Percentiles rank a stretch among this genome's conserved stretches.
phyloP scores from a whole-genome alignment of 2,113 vertebrate species.

The Perca flavescens region DNA sequence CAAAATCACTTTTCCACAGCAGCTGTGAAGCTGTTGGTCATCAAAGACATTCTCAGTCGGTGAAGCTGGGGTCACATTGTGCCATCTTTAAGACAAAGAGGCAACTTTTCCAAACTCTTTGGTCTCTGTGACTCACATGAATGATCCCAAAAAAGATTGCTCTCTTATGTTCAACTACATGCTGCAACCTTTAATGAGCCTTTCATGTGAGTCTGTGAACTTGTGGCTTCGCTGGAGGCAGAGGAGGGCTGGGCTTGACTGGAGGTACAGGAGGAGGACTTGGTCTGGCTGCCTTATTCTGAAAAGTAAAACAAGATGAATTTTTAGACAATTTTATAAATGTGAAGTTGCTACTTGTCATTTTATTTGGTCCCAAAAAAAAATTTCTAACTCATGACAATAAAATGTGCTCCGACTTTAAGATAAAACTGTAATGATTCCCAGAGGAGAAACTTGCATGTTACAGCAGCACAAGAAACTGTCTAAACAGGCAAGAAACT shows the following conservation, averaged over 20 bases:
- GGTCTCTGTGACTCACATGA: not conserved
- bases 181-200: not conserved
- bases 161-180: not conserved
- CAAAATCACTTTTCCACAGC: slow-evolving; percentile 32
- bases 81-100: slow-evolving; percentile 13
- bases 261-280: slow-evolving; percentile 66
- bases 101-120: not conserved
- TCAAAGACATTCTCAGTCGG: slow-evolving; percentile 34
- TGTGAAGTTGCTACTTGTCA: not conserved
- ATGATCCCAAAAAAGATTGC: not conserved
- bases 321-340: not conserved
- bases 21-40: slow-evolving; percentile 27
- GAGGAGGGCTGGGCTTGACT: slow-evolving; percentile 66
- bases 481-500: too few species aligned
- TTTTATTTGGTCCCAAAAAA: not conserved
- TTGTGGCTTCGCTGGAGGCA: slow-evolving; percentile 50
- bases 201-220: slow-evolving; percentile 43
- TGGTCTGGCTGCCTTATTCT: slow-evolving; percentile 45
- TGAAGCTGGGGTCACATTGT: not conserved
- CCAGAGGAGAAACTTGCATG: not conserved
- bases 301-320: not conserved
- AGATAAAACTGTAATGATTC: not conserved
- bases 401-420: not conserved
- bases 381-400: not conserved
- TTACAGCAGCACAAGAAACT: not conserved